Base-by-base conservation (phyloP, 2,113 vertebrate species). In the Paracanthobrama guichenoti region DNA sequence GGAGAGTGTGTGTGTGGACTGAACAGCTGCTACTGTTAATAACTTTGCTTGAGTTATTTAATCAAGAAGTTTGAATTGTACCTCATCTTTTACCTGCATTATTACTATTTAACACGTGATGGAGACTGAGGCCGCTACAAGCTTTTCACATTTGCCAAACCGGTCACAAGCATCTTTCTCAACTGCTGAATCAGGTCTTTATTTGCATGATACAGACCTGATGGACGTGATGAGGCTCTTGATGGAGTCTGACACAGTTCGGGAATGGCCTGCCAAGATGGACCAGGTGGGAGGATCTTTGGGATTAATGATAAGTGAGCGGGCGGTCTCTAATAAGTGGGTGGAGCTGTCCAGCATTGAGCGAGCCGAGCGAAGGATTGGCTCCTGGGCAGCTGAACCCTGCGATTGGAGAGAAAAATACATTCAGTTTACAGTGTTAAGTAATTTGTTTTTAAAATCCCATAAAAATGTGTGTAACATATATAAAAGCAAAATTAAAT, bases 161-260 rank as follows among this genome's bases (percentile, higher is more conserved):
- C 3, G 2, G 20, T 57, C 55, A n/a, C 55, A 22, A 9, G 55
- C 55, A 59, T 60, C 57, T 12, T 60, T 55, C 18, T 55, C 60
- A 28, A 14, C 60, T 67, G 44, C 71, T 74, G 67, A 71, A 42
- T 22, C 26, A 20, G 16, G 26, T 71, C 42, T 62, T 79, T 24
- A 46, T 73, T 20, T 12, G 20, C 9, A 66, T 16, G 42, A 76
- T 22, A 88, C 93, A 69, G 87, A 99, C 98, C 98, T 97, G 92
- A 99, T 99, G 66, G 98, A 97, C 0, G 98, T 99, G 91, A 99
- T 99, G 87, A 99, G 97, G 84, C 97, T 96, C 92, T 99, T 99
- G 89, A 99, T 99, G 83, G 98, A 98, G 93, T 99, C 98, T 0
- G 98, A 99, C 60, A 99, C 97, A 0, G 97, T 98, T 81, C 98